phyloP scores from a whole-genome alignment of 2,797 vertebrate species.

The Natrix natrix region DNA sequence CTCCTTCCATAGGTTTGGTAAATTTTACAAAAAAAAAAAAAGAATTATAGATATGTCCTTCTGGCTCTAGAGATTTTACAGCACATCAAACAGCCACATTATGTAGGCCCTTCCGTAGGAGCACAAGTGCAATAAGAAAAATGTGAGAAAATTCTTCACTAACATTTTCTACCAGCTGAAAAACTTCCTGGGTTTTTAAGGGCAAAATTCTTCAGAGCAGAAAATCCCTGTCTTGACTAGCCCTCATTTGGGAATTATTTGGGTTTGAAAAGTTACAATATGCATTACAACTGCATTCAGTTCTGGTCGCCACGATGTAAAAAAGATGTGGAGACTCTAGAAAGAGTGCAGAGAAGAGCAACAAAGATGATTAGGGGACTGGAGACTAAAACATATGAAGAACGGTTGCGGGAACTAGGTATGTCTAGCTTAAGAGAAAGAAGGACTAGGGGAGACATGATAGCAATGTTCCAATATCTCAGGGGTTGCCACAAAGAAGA shows the following conservation, averaged over 20 bases:
- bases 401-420: no score
- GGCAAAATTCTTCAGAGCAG: background rate
- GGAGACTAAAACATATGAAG: no score
- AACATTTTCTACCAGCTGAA: background rate
- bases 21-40: background rate
- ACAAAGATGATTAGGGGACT: no score
- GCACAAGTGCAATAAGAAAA: background rate
- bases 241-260: background rate
- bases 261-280: background rate
- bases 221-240: background rate
- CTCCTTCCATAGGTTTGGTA: background rate
- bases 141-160: background rate
- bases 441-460: no score
- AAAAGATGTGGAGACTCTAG: no score
- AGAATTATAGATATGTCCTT: background rate
- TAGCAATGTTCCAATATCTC: no score
- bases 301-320: no score
- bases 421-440: no score
- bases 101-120: background rate
- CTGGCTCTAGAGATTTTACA: background rate
- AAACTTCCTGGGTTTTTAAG: background rate
- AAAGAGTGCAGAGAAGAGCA: no score
- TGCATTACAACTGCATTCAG: no score
- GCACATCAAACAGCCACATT: background rate
- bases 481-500: no score